Conservation (phyloP, 2,113 vertebrate species). For the Antechinus stuartii region DNA sequence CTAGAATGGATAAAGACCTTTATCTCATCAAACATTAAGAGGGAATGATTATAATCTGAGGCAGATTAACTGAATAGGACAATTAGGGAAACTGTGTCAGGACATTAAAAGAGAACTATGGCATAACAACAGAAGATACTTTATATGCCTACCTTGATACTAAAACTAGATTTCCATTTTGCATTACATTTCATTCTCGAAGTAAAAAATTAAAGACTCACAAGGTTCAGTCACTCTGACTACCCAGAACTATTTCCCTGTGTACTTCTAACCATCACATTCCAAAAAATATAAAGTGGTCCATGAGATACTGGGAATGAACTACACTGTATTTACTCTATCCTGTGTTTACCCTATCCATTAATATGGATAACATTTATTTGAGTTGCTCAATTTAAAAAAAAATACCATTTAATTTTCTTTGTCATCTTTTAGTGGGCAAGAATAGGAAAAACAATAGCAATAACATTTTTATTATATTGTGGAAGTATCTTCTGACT, state of each 20-base stretch:
- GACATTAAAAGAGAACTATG: too few relatives aligned
- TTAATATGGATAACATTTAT: neutral
- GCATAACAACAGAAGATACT: neutral
- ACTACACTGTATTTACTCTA: neutral
- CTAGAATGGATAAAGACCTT: too few relatives aligned
- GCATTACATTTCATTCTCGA: neutral
- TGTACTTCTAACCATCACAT: neutral
- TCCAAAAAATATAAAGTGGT: neutral
- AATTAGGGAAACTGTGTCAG: too few relatives aligned
- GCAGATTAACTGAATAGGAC: too few relatives aligned
- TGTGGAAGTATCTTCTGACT: neutral
- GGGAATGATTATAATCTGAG: too few relatives aligned
- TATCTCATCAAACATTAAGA: too few relatives aligned
- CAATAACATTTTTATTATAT: neutral
- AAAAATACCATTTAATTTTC: neutral
- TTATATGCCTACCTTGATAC: neutral
- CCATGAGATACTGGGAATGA: neutral
- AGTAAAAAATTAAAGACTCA: neutral
- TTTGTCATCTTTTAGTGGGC: neutral
- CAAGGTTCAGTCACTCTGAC: neutral
- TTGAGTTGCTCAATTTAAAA: neutral
- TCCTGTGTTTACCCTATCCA: too few relatives aligned
- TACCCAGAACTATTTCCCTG: neutral
- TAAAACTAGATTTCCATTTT: neutral
- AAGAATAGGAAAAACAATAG: neutral